A percentile compares a stretch with the other conserved stretches of the same genome.
phyloP scores from a whole-genome alignment of 2,797 vertebrate genomes.

The Diplodus puntazzo region DNA sequence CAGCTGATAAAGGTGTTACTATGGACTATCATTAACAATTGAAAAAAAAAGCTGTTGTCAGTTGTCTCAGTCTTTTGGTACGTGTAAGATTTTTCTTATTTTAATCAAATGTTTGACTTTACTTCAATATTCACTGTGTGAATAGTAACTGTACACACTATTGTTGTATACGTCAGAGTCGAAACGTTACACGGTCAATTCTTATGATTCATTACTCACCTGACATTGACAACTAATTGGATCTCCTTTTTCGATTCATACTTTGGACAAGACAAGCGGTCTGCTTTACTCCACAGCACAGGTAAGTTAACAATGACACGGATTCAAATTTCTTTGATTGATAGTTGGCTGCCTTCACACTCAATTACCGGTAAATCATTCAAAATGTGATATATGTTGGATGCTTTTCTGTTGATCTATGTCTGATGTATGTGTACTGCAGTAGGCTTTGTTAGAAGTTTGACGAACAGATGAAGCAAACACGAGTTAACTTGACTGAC shows the following conservation, averaged over 20 bases:
- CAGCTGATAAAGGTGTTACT: background rate
- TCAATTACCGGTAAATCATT: too few relatives aligned
- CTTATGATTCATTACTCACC: background rate
- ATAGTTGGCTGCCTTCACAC: too few relatives aligned
- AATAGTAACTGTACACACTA: background rate
- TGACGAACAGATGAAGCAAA: too few relatives aligned
- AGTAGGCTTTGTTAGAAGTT: too few relatives aligned
- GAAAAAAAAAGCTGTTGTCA: background rate
- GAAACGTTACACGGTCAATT: too few relatives aligned
- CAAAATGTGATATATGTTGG: too few relatives aligned
- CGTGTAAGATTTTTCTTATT: background rate
- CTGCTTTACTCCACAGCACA: constrained; percentile 2
- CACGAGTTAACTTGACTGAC: too few relatives aligned
- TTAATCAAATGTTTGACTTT: background rate
- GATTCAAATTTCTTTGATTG: too few relatives aligned
- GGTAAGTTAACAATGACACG: constrained; percentile 23
- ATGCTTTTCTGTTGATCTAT: too few relatives aligned
- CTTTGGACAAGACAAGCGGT: constrained; percentile 20
- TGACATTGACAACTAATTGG: background rate
- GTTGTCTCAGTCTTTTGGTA: background rate
- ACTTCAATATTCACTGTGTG: background rate
- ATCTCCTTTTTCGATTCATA: background rate
- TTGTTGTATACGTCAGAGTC: background rate
- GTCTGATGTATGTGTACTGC: too few relatives aligned
- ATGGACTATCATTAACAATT: too few relatives aligned